Evolutionary conservation across 2,888 invertebrate genomes (phyloP).

Genomic region (Blera fallax): DNA sequence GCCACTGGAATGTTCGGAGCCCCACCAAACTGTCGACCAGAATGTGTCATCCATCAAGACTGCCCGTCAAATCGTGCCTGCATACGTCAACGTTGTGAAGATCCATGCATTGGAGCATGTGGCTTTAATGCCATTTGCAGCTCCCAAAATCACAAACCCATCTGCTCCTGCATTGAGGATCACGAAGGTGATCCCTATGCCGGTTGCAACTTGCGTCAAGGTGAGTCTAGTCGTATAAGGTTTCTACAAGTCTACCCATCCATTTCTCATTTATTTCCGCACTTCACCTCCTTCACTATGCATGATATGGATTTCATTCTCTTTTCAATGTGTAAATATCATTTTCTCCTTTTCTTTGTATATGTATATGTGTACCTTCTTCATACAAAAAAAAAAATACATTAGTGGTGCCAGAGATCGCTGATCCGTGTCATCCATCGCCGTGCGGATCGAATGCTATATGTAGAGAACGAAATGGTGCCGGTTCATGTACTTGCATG

Average conservation of each 20-base stretch:
- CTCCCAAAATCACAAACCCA: slow-evolving; percentile 88
- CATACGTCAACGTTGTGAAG: slow-evolving; percentile 87
- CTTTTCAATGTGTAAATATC: slow-evolving; percentile 61
- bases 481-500: slow-evolving; percentile 91
- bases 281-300: slow-evolving; percentile 64
- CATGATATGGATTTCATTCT: slow-evolving; percentile 54
- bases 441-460: slow-evolving; percentile 94
- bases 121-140: slow-evolving; percentile 88
- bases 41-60: slow-evolving; percentile 88
- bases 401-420: slow-evolving; percentile 83
- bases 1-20: slow-evolving; percentile 88
- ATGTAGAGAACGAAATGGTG: slow-evolving; percentile 90
- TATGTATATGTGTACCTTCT: slow-evolving; percentile 64
- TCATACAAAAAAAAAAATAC: slow-evolving; percentile 44
- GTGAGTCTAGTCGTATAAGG: slow-evolving; percentile 82
- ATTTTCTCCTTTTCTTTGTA: slow-evolving; percentile 65
- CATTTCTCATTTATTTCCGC: slow-evolving; percentile 60
- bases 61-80: slow-evolving; percentile 88
- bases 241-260: background rate
- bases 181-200: slow-evolving; percentile 91
- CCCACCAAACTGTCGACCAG: slow-evolving; percentile 90
- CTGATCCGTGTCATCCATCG: slow-evolving; percentile 89
- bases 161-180: slow-evolving; percentile 87
- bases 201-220: slow-evolving; percentile 85
- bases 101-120: slow-evolving; percentile 90